These are phyloP conservation scores for Apogon talboti DNA, from an alignment of 2,797 vertebrate genomes.

Conservation along the genomic window DNA sequence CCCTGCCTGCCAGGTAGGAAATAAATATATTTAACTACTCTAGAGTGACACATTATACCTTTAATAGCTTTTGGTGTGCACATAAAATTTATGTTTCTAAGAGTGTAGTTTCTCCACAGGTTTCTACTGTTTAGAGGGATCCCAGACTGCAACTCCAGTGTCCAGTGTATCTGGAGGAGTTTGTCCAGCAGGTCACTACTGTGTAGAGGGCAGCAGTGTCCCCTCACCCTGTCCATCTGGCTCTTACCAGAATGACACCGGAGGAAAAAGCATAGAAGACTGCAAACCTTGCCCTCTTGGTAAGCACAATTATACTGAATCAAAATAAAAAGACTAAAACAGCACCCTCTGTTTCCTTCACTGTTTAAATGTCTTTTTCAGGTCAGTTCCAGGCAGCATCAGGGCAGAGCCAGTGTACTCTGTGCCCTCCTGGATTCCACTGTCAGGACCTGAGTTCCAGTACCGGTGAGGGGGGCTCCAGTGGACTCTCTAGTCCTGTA, in stretches of 20 bases:
- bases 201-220: constrained; percentile 79
- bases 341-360: neutral
- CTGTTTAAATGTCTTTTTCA: constrained; percentile 54
- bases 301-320: constrained; percentile 40
- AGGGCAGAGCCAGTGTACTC: constrained; percentile 81
- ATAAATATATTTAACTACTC: neutral
- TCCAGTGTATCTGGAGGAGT: constrained; percentile 75
- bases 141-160: constrained; percentile 74
- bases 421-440: constrained; percentile 82
- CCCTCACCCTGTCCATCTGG: constrained; percentile 86
- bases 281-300: constrained; percentile 87
- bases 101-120: constrained; percentile 63
- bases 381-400: constrained; percentile 84
- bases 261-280: constrained; percentile 78
- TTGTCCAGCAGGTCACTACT: constrained; percentile 88
- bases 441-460: constrained; percentile 63
- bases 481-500: constrained; percentile 67
- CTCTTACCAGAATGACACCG: constrained; percentile 77
- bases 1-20: constrained; percentile 81
- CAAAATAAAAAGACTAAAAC: too few species aligned
- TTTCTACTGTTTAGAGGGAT: constrained; percentile 84
- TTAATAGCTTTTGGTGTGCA: too few species aligned
- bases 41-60: too few species aligned
- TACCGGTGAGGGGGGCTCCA: constrained; percentile 55
- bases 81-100: too few species aligned